These are phyloP conservation scores for Glareola pratincola DNA, from an alignment of 2,113 vertebrate species.

Conservation along the genomic window DNA sequence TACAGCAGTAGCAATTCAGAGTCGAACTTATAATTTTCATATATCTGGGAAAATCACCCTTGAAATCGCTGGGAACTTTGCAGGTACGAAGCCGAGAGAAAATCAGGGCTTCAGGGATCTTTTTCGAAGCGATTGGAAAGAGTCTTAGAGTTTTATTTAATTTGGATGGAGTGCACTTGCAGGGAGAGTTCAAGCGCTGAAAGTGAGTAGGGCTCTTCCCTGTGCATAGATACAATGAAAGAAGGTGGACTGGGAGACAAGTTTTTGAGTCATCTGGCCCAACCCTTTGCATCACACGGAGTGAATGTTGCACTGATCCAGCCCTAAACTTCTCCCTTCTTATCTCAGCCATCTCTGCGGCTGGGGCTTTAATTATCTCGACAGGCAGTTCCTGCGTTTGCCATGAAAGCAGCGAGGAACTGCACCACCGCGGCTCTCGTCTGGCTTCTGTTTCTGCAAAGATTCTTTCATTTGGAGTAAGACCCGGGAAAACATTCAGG, in stretches of 20 bases:
- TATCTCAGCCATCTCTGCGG: neutral
- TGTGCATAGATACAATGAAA: neutral
- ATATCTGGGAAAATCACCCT: neutral
- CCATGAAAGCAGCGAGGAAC: neutral
- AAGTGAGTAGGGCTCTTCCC: neutral
- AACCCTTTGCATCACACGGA: neutral
- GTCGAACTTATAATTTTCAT: neutral
- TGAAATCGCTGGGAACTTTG: neutral
- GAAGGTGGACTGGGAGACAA: neutral
- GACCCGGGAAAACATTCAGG: neutral
- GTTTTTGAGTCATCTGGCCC: neutral
- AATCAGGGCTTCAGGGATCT: neutral
- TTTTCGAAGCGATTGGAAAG: neutral
- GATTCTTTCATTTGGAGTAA: neutral
- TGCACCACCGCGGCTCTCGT: neutral
- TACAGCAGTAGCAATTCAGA: neutral
- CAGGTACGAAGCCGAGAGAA: neutral
- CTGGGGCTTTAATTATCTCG: neutral
- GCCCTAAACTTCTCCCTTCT: neutral
- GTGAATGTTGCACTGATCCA: neutral
- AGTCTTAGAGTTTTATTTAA: neutral
- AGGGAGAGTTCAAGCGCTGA: neutral
- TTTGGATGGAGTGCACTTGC: neutral
- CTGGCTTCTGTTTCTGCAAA: neutral
- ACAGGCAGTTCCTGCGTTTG: neutral